Conservation (phyloP, 2,113 vertebrate genomes). For the Perccottus glenii region DNA sequence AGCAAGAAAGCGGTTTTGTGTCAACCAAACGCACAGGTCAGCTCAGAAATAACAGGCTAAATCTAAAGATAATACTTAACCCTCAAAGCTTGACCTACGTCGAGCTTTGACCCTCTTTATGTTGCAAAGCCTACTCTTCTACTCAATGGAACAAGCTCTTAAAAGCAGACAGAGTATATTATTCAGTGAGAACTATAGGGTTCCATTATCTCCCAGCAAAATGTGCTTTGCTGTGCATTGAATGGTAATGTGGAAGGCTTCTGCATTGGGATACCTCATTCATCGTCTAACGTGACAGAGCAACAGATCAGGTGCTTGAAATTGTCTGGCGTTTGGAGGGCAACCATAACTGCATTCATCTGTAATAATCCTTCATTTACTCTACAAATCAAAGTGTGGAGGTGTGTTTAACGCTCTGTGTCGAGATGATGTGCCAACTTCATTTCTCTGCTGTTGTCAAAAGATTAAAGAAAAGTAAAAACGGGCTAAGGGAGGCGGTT, state of each 20-base stretch:
- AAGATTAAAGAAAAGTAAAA: conserved; percentile 57
- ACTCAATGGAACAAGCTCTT: conserved; percentile 28
- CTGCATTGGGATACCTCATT: conserved; percentile 1
- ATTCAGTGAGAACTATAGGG: background rate
- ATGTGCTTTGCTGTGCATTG: conserved; percentile 6
- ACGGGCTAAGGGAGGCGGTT: conserved; percentile 26
- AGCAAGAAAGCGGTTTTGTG: conserved; percentile 27
- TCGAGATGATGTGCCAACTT: conserved; percentile 52
- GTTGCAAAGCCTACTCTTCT: conserved; percentile 24
- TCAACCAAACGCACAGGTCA: conserved; percentile 20
- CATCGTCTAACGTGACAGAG: conserved; percentile 24
- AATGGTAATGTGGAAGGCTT: conserved; percentile 4
- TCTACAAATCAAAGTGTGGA: conserved; percentile 48
- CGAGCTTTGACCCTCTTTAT: conserved; percentile 6
- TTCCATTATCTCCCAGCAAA: conserved; percentile 1
- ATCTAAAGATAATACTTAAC: conserved; percentile 32
- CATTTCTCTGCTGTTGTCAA: conserved; percentile 52
- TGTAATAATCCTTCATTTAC: conserved; percentile 59
- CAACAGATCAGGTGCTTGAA: conserved; percentile 26
- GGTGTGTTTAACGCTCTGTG: conserved; percentile 42
- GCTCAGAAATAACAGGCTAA: conserved; percentile 24
- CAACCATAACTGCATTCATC: conserved; percentile 50
- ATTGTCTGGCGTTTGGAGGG: conserved; percentile 37
- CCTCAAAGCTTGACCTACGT: conserved; percentile 22
- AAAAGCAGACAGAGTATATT: conserved; percentile 11